Percentiles rank a stretch among this genome's conserved stretches.
These are phyloP conservation scores for Odontothrips loti DNA, from an alignment of 2,888 invertebrate species.

Conservation along the genomic window DNA sequence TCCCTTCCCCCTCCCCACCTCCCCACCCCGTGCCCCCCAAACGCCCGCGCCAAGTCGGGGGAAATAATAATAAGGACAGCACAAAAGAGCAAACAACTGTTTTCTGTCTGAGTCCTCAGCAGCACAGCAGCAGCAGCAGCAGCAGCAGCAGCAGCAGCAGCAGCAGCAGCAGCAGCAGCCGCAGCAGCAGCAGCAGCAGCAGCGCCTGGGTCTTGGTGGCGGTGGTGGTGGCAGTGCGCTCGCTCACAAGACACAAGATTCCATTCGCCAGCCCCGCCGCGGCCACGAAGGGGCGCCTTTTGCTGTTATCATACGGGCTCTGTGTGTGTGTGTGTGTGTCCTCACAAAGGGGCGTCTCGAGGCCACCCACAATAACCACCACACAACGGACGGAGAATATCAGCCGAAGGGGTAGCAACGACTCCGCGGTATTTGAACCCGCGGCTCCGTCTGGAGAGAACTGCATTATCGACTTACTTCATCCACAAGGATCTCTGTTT, in stretches of 20 bases:
- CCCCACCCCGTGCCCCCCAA: background rate
- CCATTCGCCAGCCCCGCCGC: background rate
- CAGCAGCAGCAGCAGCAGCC: background rate
- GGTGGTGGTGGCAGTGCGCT: background rate
- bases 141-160: background rate
- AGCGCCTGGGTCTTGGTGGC: background rate
- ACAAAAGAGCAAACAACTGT: constrained; percentile 26
- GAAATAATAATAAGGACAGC: background rate
- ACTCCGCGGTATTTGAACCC: no score
- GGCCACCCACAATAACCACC: no score
- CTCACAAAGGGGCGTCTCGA: no score
- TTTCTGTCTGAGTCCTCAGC: background rate
- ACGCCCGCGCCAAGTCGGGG: background rate
- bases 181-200: background rate
- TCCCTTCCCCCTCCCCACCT: background rate
- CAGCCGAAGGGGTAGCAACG: no score
- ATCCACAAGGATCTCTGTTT: no score
- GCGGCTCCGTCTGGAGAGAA: no score
- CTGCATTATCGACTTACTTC: no score
- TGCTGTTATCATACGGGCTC: background rate
- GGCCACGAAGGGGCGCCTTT: background rate
- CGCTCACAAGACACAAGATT: background rate
- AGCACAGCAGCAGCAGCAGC: background rate
- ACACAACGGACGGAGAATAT: no score
- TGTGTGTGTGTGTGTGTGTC: no score